phyloP scores from a whole-genome alignment of 2,113 vertebrate genomes.

The Typhlomys cinereus region DNA sequence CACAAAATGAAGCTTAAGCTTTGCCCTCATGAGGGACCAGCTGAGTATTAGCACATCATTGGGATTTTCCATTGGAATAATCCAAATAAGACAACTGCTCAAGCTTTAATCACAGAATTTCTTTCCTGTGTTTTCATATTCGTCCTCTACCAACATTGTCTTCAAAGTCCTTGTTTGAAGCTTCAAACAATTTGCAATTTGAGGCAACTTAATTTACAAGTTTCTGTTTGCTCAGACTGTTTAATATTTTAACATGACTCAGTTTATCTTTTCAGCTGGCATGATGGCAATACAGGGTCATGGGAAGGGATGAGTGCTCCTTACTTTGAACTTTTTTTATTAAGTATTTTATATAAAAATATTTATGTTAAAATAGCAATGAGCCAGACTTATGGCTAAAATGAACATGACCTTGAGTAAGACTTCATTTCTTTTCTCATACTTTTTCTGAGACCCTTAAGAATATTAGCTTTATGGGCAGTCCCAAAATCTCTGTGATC shows the following conservation, averaged over 20 bases:
- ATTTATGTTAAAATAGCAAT: too few species aligned
- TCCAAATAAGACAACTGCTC: neutral
- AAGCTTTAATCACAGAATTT: slow-evolving; percentile 5
- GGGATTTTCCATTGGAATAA: neutral
- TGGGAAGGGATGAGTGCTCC: too few species aligned
- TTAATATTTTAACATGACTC: neutral
- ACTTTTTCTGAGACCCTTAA: too few species aligned
- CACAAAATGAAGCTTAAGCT: neutral
- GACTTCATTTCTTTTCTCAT: too few species aligned
- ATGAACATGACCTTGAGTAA: too few species aligned
- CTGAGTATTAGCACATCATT: neutral
- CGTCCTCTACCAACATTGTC: neutral
- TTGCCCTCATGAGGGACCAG: neutral
- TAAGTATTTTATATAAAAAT: too few species aligned
- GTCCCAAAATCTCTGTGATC: too few species aligned
- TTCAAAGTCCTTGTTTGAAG: neutral
- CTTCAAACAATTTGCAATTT: neutral
- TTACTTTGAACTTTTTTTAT: too few species aligned
- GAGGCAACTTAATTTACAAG: neutral
- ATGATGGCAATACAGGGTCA: too few species aligned
- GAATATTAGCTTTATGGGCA: too few species aligned
- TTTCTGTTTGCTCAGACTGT: neutral
- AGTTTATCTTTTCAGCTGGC: neutral
- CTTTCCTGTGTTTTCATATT: neutral
- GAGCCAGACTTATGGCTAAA: too few species aligned